phyloP scores from a whole-genome alignment of 2,113 vertebrate genomes.

The Leptobrachium ailaonicum region DNA sequence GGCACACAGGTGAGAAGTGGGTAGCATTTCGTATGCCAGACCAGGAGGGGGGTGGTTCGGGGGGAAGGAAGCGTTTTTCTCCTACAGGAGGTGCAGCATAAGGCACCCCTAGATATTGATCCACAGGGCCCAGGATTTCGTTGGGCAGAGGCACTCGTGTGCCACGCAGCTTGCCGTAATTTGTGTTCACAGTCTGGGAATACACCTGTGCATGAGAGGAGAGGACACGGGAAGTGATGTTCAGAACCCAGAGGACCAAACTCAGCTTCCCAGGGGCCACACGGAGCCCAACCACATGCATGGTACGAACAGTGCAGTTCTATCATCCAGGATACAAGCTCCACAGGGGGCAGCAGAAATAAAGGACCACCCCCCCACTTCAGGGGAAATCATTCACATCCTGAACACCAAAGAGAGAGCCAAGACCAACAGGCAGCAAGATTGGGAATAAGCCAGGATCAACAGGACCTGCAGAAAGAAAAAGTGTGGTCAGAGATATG shows the following conservation, averaged over 20 bases:
- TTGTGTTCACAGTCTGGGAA: conserved; percentile 94
- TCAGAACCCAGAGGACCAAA: conserved; percentile 82
- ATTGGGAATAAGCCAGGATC: conserved; percentile 56
- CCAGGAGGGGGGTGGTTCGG: conserved; percentile 93
- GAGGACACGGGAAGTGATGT: conserved; percentile 73
- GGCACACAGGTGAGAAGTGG: conserved; percentile 95
- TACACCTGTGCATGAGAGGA: conserved; percentile 80
- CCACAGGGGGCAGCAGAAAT: conserved; percentile 61
- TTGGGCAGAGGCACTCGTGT: conserved; percentile 89
- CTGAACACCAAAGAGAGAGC: conserved; percentile 51
- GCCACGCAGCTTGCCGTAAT: conserved; percentile 94
- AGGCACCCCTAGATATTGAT: conserved; percentile 87
- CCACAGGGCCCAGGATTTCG: conserved; percentile 95
- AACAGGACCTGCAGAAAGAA: conserved; percentile 60
- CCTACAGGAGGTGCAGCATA: conserved; percentile 87
- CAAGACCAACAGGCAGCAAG: conserved; percentile 56
- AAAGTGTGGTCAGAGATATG: neutral
- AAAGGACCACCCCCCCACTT: conserved; percentile 59
- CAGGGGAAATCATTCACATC: conserved; percentile 52
- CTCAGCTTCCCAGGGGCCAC: conserved; percentile 66
- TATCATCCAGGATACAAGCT: conserved; percentile 68
- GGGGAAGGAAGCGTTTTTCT: conserved; percentile 95
- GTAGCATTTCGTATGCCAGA: conserved; percentile 97
- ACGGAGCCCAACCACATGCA: conserved; percentile 72
- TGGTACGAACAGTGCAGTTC: conserved; percentile 67